Evolutionary conservation across 1,140 invertebrate species (phyloP).

Genomic region (Pollicipes pollicipes): DNA sequence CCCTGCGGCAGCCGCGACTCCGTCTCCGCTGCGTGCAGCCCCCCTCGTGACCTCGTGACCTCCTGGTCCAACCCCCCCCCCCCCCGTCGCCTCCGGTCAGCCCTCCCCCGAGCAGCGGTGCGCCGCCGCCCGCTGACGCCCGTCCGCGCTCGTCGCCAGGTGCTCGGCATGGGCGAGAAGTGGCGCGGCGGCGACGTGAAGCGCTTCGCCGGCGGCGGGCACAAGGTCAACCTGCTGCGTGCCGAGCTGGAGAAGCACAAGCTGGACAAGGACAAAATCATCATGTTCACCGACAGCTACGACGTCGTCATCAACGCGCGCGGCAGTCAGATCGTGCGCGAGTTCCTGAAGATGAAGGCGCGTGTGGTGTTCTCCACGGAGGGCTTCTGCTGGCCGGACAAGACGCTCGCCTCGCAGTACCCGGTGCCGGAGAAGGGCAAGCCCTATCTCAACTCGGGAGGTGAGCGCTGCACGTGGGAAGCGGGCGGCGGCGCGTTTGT

Average conservation of each 20-base stretch:
- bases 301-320: constrained; percentile 67
- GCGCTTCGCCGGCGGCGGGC: constrained; percentile 60
- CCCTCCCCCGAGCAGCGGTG: background rate
- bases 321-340: constrained; percentile 44
- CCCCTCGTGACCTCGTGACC: too few species aligned
- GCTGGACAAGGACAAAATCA: constrained; percentile 47
- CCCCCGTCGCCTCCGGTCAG: too few species aligned
- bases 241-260: constrained; percentile 27
- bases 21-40: too few species aligned
- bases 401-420: constrained; percentile 46
- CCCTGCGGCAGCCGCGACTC: too few species aligned
- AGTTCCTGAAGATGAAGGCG: constrained; percentile 55
- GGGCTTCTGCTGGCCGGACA: constrained; percentile 86
- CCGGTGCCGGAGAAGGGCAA: constrained; percentile 51
- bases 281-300: constrained; percentile 91
- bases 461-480: constrained; percentile 29
- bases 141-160: constrained; percentile 23
- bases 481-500: constrained; percentile 7
- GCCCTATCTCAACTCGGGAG: constrained; percentile 84
- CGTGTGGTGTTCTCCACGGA: constrained; percentile 83
- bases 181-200: constrained; percentile 78
- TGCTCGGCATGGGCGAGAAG: constrained; percentile 59
- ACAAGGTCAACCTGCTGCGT: constrained; percentile 79
- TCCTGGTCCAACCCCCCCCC: too few species aligned
- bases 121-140: background rate